Evolutionary conservation across 2,888 invertebrate genomes (phyloP).

Genomic region (Andrena fulva): DNA sequence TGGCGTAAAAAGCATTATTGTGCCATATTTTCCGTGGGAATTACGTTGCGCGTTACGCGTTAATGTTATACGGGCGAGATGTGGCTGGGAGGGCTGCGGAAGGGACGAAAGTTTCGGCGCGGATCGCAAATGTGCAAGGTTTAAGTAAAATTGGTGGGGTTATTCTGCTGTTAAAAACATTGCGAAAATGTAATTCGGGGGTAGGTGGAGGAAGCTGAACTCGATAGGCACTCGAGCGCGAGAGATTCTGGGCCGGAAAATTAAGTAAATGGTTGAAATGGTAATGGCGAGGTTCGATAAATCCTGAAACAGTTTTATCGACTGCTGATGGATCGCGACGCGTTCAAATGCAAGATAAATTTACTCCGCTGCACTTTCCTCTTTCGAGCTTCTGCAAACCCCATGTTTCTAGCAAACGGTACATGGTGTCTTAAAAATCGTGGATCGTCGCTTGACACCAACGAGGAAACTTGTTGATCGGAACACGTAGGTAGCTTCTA

Average conservation of each 20-base stretch:
- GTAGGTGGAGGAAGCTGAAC: no score
- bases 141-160: no score
- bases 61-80: not conserved
- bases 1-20: slow-evolving; percentile 7
- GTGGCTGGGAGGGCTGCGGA: no score
- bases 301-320: slow-evolving; percentile 12
- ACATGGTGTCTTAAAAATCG: not conserved
- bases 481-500: not conserved
- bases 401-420: not conserved
- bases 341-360: slow-evolving; percentile 18
- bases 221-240: no score
- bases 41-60: not conserved
- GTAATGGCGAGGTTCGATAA: slow-evolving; percentile 34
- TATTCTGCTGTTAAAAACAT: no score
- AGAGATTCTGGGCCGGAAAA: slow-evolving; percentile 4
- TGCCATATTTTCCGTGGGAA: not conserved
- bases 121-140: no score
- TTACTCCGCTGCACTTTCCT: not conserved
- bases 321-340: slow-evolving; percentile 2
- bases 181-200: no score
- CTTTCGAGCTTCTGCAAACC: not conserved
- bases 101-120: no score
- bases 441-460: not conserved
- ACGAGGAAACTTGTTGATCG: not conserved
- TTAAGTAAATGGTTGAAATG: slow-evolving; percentile 38